These are phyloP conservation scores for Drosophila willistoni DNA, from an alignment of 1,140 invertebrate genomes.

Conservation along the genomic window DNA sequence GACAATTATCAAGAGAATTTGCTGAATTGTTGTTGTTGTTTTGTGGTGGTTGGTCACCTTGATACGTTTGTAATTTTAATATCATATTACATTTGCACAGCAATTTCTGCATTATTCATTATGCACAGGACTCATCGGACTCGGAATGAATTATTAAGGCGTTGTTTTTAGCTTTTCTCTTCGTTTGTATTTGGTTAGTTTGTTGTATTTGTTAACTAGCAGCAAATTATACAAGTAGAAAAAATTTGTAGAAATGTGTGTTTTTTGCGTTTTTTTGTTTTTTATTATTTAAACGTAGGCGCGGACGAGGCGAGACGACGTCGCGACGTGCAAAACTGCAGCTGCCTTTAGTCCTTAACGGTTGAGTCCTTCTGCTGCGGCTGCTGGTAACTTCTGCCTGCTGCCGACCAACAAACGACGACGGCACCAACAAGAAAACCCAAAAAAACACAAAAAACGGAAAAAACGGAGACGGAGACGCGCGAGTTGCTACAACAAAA, in stretches of 20 bases:
- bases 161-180: slow-evolving; percentile 37
- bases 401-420: slow-evolving; percentile 43
- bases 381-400: slow-evolving; percentile 32
- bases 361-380: slow-evolving; percentile 46
- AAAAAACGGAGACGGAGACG: slow-evolving; percentile 46
- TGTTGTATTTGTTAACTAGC: slow-evolving; percentile 28
- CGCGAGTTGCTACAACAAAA: slow-evolving; percentile 73
- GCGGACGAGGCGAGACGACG: slow-evolving; percentile 39
- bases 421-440: slow-evolving; percentile 43
- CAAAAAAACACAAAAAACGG: slow-evolving; percentile 13
- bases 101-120: slow-evolving; percentile 64
- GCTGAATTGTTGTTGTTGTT: slow-evolving; percentile 19
- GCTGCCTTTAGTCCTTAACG: slow-evolving; percentile 42
- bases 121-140: slow-evolving; percentile 54
- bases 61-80: slow-evolving; percentile 52
- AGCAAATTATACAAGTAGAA: slow-evolving; percentile 51
- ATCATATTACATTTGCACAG: slow-evolving; percentile 65
- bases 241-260: slow-evolving; percentile 63
- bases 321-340: slow-evolving; percentile 57
- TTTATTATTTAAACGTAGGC: slow-evolving; percentile 21
- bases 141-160: slow-evolving; percentile 66
- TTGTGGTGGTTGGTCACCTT: slow-evolving; percentile 41
- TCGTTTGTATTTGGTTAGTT: slow-evolving; percentile 22
- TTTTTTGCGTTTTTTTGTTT: slow-evolving; percentile 16
- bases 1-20: slow-evolving; percentile 24